Base-by-base conservation (phyloP, 2,797 vertebrate species). In the Distichodus sexfasciatus region DNA sequence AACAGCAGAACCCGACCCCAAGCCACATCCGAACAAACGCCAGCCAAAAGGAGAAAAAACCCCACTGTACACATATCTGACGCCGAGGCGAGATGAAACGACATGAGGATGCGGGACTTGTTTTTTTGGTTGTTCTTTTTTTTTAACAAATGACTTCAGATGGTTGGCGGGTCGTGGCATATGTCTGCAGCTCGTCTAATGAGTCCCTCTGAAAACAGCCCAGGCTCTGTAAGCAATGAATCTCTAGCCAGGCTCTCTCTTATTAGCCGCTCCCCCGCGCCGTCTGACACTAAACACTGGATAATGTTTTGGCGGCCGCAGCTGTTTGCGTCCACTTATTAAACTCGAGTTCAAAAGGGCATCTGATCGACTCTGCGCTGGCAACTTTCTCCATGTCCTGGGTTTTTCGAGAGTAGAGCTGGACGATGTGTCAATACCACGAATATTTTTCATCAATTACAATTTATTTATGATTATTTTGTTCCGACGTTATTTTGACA, bases 161-260 rank as follows among this genome's bases (percentile, higher is more conserved):
- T 83, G 81, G 78, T 83, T 85, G 80, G 75, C 76, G 76, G n/a
- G 84, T 79, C 35, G 48, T 71, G 82, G 83, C 87, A 86, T 83
- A 88, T 86, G 87, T 88, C 86, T 83, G 82, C 81, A 62, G 76
- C 63, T 65, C 65, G 69, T 87, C 87, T 91, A 91, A 92, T 89
- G 89, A 90, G 85, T 75, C 77, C 84, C 76, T 82, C 84, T 82
- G 87, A 90, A 86, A 86, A 65, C 75, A 79, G 82, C 77, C 74
- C 76, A 74, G 82, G 76, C 84, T 87, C 85, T 83, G 85, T 86
- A 88, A 87, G 84, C 85, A 86, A 90, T 88, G 85, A 87, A 87
- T 87, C 83, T 74, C 79, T 76, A 85, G 81, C 74, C 79, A 77
- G 79, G 77, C 77, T 82, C 83, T 84, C 87, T 85, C 87, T 87